Percentiles rank a stretch among this genome's conserved stretches.
Evolutionary conservation across 2,113 vertebrate genomes (phyloP).

Genomic region (Malurus alboscapulatus): DNA sequence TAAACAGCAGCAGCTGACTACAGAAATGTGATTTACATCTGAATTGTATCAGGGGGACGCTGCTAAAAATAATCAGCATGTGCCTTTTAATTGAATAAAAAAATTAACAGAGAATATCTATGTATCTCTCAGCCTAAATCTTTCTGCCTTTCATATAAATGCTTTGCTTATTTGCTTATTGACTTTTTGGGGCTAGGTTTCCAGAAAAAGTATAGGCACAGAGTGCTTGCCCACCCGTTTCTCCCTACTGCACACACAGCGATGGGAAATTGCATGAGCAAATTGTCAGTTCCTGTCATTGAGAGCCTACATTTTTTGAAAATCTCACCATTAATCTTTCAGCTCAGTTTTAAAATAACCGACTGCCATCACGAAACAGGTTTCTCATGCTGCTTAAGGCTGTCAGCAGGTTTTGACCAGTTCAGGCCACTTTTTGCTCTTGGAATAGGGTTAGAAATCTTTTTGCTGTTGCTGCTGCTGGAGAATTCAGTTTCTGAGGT

Average conservation of each 20-base stretch:
- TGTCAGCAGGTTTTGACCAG: slow-evolving; percentile 60
- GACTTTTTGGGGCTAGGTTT: slow-evolving; percentile 45
- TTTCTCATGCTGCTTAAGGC: slow-evolving; percentile 55
- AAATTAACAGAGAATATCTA: slow-evolving; percentile 57
- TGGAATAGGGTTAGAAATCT: slow-evolving; percentile 5
- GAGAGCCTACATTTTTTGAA: slow-evolving; percentile 51
- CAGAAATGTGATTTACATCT: slow-evolving; percentile 79
- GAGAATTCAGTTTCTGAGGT: slow-evolving; percentile 37
- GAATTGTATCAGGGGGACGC: slow-evolving; percentile 72
- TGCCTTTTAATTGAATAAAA: slow-evolving; percentile 66
- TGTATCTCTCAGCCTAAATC: background rate
- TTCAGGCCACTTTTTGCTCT: slow-evolving; percentile 21
- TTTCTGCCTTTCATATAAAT: slow-evolving; percentile 34
- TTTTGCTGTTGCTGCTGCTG: background rate
- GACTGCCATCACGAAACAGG: slow-evolving; percentile 61
- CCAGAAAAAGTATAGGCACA: slow-evolving; percentile 9
- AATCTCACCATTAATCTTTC: slow-evolving; percentile 66
- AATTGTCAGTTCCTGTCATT: slow-evolving; percentile 58
- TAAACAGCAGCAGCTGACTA: slow-evolving; percentile 84
- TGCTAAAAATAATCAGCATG: slow-evolving; percentile 69
- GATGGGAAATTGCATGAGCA: slow-evolving; percentile 67
- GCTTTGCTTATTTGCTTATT: slow-evolving; percentile 11
- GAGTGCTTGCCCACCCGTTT: slow-evolving; percentile 39
- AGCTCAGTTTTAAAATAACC: slow-evolving; percentile 60
- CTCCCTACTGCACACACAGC: slow-evolving; percentile 29